These are phyloP conservation scores for Centropristis striata DNA, from an alignment of 2,113 vertebrate species.

Conservation along the genomic window DNA sequence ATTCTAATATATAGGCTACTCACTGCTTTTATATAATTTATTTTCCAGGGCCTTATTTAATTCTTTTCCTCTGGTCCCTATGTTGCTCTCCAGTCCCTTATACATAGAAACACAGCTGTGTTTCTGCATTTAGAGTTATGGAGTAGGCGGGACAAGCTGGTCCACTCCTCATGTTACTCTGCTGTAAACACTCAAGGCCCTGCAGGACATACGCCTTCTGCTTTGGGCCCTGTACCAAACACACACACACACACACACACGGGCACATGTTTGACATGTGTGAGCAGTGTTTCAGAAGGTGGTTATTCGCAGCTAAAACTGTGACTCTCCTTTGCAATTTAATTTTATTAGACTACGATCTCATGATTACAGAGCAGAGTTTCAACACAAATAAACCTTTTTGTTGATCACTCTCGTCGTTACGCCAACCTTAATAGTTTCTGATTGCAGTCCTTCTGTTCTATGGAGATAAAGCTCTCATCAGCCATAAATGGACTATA, in stretches of 20 bases:
- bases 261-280: conserved; percentile 42
- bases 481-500: neutral
- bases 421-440: neutral
- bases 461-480: neutral
- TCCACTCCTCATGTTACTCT: conserved; percentile 72
- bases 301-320: neutral
- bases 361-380: neutral
- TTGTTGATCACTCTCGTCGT: neutral
- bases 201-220: conserved; percentile 44
- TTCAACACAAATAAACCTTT: neutral
- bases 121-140: conserved; percentile 76
- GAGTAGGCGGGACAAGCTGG: conserved; percentile 56
- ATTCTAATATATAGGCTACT: neutral
- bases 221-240: neutral
- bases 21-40: neutral
- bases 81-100: conserved; percentile 12
- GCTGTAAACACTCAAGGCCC: conserved; percentile 70
- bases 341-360: neutral
- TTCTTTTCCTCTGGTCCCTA: neutral
- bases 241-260: conserved; percentile 3
- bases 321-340: conserved; percentile 8
- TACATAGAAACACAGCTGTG: conserved; percentile 69
- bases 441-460: neutral
- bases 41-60: neutral
- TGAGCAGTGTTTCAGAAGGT: conserved; percentile 10